Conservation (phyloP, 1,140 invertebrate species). For the Samia ricini region DNA sequence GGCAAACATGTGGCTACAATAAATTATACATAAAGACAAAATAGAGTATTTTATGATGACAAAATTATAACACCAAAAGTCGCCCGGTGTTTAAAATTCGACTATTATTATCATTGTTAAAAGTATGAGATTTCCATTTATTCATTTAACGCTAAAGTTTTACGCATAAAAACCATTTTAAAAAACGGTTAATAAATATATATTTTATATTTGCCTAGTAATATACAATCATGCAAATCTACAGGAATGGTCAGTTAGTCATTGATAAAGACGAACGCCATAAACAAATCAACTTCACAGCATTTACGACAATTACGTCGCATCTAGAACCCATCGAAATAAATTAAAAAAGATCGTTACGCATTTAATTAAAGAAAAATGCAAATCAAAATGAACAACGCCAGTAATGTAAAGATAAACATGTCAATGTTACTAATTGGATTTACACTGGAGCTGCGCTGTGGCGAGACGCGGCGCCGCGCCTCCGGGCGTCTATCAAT, state of each 20-base stretch:
- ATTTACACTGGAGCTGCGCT: constrained; percentile 24
- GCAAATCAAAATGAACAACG: constrained; percentile 26
- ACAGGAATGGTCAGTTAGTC: neutral
- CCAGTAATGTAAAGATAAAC: constrained; percentile 27
- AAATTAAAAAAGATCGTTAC: neutral
- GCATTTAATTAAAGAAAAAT: constrained; percentile 7
- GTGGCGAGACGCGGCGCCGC: constrained; percentile 9
- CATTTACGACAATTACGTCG: neutral
- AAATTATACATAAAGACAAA: no score
- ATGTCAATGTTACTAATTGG: constrained; percentile 37
- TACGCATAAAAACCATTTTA: no score
- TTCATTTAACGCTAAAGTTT: no score
- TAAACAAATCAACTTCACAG: neutral
- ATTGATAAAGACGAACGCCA: neutral
- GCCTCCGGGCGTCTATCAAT: constrained; percentile 12
- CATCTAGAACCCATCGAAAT: neutral
- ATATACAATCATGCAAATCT: neutral
- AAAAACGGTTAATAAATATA: no score
- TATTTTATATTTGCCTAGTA: neutral
- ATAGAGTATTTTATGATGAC: no score
- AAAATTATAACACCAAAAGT: no score
- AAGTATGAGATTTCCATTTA: no score
- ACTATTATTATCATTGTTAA: no score
- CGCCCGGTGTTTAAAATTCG: no score
- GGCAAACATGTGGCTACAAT: no score